Percentiles rank a stretch among this genome's conserved stretches.
Conservation (phyloP, 2,797 vertebrate species). For the Phoxinus dragarum region DNA sequence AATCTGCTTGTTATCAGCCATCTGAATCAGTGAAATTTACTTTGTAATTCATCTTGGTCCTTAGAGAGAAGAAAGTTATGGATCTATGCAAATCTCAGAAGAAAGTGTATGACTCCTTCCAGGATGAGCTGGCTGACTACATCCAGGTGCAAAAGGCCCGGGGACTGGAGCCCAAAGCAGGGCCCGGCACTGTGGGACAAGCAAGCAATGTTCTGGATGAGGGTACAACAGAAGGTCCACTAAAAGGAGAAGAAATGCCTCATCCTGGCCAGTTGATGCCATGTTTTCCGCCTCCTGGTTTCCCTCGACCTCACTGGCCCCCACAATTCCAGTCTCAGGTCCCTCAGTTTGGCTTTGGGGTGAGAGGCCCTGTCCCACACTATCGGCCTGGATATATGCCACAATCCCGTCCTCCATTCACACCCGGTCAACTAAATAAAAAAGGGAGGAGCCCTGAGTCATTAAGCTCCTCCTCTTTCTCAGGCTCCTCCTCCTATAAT, state of each 20-base stretch:
- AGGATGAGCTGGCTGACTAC: constrained; percentile 86
- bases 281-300: constrained; percentile 36
- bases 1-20: neutral
- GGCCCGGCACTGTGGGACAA: constrained; percentile 43
- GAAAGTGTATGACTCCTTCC: constrained; percentile 81
- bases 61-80: constrained; percentile 81
- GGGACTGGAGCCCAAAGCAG: constrained; percentile 76
- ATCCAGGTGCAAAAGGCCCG: constrained; percentile 84
- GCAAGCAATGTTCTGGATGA: constrained; percentile 37
- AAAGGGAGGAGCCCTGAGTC: constrained; percentile 54
- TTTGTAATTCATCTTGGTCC: constrained; percentile 11
- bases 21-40: neutral
- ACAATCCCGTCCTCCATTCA: constrained; percentile 47
- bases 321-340: constrained; percentile 39
- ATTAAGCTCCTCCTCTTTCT: constrained; percentile 54
- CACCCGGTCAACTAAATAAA: constrained; percentile 33
- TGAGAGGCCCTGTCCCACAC: constrained; percentile 23
- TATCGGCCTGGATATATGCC: constrained; percentile 40
- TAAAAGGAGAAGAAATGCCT: constrained; percentile 49
- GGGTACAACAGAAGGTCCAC: constrained; percentile 23
- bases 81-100: constrained; percentile 79
- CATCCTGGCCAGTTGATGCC: constrained; percentile 62
- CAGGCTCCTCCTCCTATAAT: constrained; percentile 60
- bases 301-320: constrained; percentile 36
- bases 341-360: constrained; percentile 35